These are phyloP conservation scores for Drosophila setifemur DNA, from an alignment of 1,140 invertebrate genomes.

Conservation along the genomic window DNA sequence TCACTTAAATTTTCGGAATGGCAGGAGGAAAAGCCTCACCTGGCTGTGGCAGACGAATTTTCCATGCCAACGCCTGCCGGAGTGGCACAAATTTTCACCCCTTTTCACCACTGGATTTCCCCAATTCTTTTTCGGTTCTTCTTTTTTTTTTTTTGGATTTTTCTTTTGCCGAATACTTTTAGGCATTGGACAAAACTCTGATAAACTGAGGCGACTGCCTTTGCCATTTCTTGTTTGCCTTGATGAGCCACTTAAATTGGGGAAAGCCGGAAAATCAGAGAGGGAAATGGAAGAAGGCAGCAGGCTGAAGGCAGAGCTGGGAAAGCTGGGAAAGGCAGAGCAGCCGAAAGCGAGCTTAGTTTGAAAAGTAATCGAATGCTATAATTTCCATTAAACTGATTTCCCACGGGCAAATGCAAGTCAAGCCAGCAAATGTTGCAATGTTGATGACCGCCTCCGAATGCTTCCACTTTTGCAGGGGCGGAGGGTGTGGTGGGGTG, in stretches of 20 bases:
- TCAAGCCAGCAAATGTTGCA: conserved; percentile 67
- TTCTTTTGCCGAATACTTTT: conserved; percentile 58
- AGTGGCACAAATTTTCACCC: not conserved
- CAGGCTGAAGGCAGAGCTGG: not conserved
- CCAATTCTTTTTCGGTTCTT: not conserved
- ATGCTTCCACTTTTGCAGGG: not conserved
- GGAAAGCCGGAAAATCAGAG: not conserved
- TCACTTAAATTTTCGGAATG: conserved; percentile 55
- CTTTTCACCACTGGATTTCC: not conserved
- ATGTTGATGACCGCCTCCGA: conserved; percentile 51
- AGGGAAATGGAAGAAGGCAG: not conserved
- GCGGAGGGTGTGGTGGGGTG: not conserved
- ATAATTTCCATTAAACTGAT: conserved; percentile 81
- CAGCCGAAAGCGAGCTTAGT: not conserved
- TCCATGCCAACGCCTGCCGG: conserved; percentile 25
- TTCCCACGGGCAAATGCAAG: conserved; percentile 69
- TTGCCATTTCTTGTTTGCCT: conserved; percentile 27
- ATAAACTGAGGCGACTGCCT: conserved; percentile 6
- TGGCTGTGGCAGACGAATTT: conserved; percentile 25
- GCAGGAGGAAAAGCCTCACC: conserved; percentile 14
- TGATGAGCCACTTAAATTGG: conserved; percentile 43
- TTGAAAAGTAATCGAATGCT: conserved; percentile 78
- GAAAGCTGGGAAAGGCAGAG: not conserved
- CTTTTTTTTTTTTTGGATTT: not conserved
- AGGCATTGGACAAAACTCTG: conserved; percentile 59